Conservation (phyloP, 2,797 vertebrate genomes). For the Argya squamiceps region DNA sequence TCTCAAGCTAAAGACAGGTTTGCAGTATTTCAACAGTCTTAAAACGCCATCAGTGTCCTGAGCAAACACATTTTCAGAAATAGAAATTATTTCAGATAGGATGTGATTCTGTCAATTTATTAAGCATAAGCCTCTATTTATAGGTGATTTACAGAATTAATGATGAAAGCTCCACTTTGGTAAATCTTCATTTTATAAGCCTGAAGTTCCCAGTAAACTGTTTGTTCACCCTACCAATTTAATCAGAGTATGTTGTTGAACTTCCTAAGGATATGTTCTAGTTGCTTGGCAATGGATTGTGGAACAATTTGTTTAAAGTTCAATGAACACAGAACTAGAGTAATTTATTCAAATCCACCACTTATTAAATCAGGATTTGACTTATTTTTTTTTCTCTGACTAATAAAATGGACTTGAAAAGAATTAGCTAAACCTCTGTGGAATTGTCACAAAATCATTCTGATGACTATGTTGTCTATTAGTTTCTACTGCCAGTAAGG, state of each 20-base stretch:
- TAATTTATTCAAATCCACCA: slow-evolving; percentile 76
- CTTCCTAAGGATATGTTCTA: slow-evolving; percentile 50
- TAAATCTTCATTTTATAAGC: slow-evolving; percentile 18
- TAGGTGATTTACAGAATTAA: slow-evolving; percentile 21
- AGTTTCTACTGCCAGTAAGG: slow-evolving; percentile 20
- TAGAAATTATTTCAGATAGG: neutral
- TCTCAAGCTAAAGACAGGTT: neutral
- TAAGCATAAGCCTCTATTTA: neutral
- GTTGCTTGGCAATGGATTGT: slow-evolving; percentile 60
- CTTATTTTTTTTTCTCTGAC: neutral
- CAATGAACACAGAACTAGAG: slow-evolving; percentile 55
- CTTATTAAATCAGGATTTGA: slow-evolving; percentile 73
- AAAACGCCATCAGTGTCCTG: neutral
- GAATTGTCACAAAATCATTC: slow-evolving; percentile 66
- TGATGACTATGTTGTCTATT: slow-evolving; percentile 50
- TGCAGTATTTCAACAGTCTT: neutral
- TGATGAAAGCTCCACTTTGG: neutral
- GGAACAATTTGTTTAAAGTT: slow-evolving; percentile 71
- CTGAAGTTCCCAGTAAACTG: slow-evolving; percentile 43
- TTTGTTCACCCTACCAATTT: slow-evolving; percentile 46
- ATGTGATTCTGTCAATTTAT: neutral
- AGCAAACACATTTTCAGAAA: neutral
- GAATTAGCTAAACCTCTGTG: slow-evolving; percentile 63
- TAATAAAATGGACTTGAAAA: slow-evolving; percentile 72
- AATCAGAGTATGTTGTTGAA: slow-evolving; percentile 20